A percentile compares a stretch with the other conserved stretches of the same genome.
phyloP scores from a whole-genome alignment of 2,797 vertebrate genomes.

The Crypturellus tataupa region DNA sequence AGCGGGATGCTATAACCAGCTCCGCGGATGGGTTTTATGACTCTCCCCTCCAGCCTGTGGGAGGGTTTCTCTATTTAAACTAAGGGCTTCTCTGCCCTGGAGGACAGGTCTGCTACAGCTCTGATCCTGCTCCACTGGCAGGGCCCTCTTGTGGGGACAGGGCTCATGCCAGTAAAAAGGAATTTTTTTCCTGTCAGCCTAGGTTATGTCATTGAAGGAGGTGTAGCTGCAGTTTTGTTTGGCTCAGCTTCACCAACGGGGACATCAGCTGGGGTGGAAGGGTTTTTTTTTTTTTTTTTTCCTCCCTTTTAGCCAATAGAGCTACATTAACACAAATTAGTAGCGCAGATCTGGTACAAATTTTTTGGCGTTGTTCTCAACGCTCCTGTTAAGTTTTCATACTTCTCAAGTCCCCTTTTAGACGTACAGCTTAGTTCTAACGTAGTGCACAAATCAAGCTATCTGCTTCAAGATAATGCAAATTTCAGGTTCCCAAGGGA shows the following conservation, averaged over 20 bases:
- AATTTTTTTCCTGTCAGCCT: constrained; percentile 9
- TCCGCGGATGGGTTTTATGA: neutral
- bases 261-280: neutral
- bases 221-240: constrained; percentile 55
- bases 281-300: neutral
- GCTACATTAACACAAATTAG: neutral
- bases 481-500: neutral
- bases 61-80: neutral
- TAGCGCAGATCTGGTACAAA: neutral
- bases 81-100: neutral
- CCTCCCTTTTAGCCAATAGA: constrained; percentile 12
- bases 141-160: constrained; percentile 47
- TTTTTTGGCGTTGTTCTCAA: neutral
- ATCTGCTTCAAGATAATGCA: accelerated
- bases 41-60: neutral
- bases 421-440: neutral
- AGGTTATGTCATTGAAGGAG: constrained; percentile 57
- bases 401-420: neutral
- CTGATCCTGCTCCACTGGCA: neutral
- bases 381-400: neutral
- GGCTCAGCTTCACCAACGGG: constrained; percentile 33
- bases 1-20: neutral
- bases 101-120: neutral
- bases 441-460: accelerated
- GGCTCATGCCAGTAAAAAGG: neutral